These are phyloP conservation scores for Triplophysa bombifrons DNA, from an alignment of 2,797 vertebrate species.

Conservation along the genomic window DNA sequence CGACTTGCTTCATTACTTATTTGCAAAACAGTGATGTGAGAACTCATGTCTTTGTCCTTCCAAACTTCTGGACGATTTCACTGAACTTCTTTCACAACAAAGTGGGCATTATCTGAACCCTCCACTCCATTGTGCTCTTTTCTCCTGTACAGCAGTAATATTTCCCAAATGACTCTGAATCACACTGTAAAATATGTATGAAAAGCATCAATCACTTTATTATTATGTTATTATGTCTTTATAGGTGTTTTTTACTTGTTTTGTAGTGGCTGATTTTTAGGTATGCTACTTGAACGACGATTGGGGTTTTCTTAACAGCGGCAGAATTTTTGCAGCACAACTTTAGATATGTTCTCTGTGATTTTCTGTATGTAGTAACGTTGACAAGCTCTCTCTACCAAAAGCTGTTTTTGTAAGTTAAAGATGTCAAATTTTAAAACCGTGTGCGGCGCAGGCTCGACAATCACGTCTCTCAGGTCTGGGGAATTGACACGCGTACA, in stretches of 20 bases:
- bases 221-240: conserved; percentile 67
- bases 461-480: conserved; percentile 78
- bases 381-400: conserved; percentile 51
- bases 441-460: conserved; percentile 73
- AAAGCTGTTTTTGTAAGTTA: conserved; percentile 14
- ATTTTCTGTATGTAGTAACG: conserved; percentile 57
- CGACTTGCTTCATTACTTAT: conserved; percentile 41
- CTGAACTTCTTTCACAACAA: not conserved
- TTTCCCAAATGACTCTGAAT: conserved; percentile 71
- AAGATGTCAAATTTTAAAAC: conserved; percentile 48
- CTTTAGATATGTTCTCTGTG: conserved; percentile 26
- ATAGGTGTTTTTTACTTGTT: conserved; percentile 63
- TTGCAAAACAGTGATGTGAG: not conserved
- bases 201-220: conserved; percentile 70
- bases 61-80: conserved; percentile 3
- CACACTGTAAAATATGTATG: conserved; percentile 76
- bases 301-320: conserved; percentile 64
- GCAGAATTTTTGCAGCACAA: conserved; percentile 30
- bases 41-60: not conserved
- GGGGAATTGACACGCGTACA: conserved; percentile 70
- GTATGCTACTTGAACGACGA: conserved; percentile 54
- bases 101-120: not conserved
- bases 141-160: conserved; percentile 65
- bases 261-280: conserved; percentile 68
- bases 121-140: conserved; percentile 66